Conservation (phyloP, 2,113 vertebrate species). For the Microtus ochrogaster region DNA sequence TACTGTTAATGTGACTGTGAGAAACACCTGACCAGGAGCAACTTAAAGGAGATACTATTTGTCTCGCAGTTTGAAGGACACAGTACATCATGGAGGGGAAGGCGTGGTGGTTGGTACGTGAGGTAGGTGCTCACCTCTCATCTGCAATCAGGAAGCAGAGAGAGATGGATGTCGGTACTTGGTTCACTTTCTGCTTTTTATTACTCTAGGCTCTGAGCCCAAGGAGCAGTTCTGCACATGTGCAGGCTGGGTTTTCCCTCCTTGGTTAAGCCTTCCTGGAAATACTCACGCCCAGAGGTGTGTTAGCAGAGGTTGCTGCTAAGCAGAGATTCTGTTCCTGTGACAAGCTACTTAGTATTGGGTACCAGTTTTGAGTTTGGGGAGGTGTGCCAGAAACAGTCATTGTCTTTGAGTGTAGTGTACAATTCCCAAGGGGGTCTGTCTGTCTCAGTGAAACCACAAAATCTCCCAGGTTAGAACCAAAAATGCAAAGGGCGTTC, state of each 20-base stretch:
- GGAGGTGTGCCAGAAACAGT: not conserved
- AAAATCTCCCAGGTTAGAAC: not conserved
- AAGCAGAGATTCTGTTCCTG: not conserved
- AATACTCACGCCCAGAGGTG: not conserved
- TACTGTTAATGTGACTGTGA: not conserved
- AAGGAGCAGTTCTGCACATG: too few species aligned
- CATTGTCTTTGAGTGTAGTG: not conserved
- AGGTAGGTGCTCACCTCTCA: too few species aligned
- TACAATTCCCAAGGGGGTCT: not conserved
- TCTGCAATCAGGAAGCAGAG: not conserved
- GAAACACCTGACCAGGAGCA: not conserved
- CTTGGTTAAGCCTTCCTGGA: not conserved
- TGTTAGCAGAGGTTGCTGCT: not conserved
- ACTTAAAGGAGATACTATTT: not conserved
- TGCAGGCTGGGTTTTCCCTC: too few species aligned
- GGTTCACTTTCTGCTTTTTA: not conserved
- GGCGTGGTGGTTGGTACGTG: not conserved
- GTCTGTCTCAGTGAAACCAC: not conserved
- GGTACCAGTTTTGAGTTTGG: not conserved
- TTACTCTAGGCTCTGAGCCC: not conserved
- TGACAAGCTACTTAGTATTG: not conserved
- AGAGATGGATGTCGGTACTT: not conserved
- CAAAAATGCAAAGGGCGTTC: not conserved
- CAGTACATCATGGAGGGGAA: not conserved
- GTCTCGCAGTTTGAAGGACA: not conserved